These are phyloP conservation scores for Urocolius indicus DNA, from an alignment of 2,113 vertebrate genomes.

Conservation along the genomic window DNA sequence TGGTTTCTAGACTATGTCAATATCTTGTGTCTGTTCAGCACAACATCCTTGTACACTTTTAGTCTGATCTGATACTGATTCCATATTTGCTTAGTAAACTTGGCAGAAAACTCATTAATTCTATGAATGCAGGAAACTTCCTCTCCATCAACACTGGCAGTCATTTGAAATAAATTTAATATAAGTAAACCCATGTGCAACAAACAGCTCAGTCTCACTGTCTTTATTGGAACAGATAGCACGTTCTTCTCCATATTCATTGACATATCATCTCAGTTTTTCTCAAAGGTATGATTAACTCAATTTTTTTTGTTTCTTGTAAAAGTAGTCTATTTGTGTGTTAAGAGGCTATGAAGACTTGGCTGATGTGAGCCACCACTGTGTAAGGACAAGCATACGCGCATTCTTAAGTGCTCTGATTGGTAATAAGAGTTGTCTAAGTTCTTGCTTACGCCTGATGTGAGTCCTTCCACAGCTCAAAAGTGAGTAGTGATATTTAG, in stretches of 20 bases:
- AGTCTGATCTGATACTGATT: neutral
- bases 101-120: neutral
- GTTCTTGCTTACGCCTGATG: neutral
- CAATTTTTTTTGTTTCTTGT: neutral
- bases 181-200: neutral
- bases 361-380: neutral
- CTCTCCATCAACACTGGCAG: neutral
- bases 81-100: neutral
- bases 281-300: neutral
- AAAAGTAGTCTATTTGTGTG: neutral
- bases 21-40: neutral
- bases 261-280: neutral
- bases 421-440: neutral
- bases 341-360: neutral
- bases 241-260: neutral
- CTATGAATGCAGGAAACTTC: neutral
- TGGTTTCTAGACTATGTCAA: constrained; percentile 19
- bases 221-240: neutral
- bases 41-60: neutral
- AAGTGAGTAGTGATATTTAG: neutral
- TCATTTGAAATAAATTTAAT: neutral
- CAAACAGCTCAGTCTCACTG: neutral
- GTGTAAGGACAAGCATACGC: neutral
- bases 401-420: neutral
- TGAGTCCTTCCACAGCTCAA: neutral